Evolutionary conservation across 2,888 invertebrate species (phyloP).

Genomic region (Chironomus tentans): DNA sequence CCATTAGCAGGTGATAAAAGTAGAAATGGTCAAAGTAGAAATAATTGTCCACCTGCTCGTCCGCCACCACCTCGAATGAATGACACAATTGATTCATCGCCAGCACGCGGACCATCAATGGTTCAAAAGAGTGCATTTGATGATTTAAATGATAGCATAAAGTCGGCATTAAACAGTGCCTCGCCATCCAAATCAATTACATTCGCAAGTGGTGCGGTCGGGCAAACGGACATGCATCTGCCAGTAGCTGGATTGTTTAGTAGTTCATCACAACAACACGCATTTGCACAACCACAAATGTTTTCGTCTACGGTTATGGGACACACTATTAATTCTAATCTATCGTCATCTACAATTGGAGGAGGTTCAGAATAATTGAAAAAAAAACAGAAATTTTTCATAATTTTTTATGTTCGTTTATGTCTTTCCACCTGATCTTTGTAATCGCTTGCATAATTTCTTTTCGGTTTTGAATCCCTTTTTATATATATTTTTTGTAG

Average conservation of each 20-base stretch:
- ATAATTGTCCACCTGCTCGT: conserved; percentile 37
- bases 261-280: conserved; percentile 20
- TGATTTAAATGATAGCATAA: conserved; percentile 58
- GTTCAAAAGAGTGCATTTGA: conserved; percentile 55
- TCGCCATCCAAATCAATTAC: conserved; percentile 45
- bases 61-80: conserved; percentile 42
- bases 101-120: conserved; percentile 32
- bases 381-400: not conserved
- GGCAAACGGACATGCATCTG: not conserved
- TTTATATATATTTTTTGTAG: too few species aligned
- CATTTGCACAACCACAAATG: conserved; percentile 17
- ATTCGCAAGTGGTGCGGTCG: conserved; percentile 28
- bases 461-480: not conserved
- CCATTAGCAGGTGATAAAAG: conserved; percentile 23
- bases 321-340: not conserved
- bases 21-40: conserved; percentile 7
- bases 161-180: conserved; percentile 53
- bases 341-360: conserved; percentile 6
- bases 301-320: conserved; percentile 17
- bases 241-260: conserved; percentile 24
- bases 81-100: conserved; percentile 33
- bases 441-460: not conserved
- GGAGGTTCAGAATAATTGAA: conserved; percentile 11
- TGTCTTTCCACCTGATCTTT: not conserved
- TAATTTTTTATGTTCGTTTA: conserved; percentile 7